These are phyloP conservation scores for Carterocephalus palaemon DNA, from an alignment of 2,888 invertebrate genomes.

Conservation along the genomic window DNA sequence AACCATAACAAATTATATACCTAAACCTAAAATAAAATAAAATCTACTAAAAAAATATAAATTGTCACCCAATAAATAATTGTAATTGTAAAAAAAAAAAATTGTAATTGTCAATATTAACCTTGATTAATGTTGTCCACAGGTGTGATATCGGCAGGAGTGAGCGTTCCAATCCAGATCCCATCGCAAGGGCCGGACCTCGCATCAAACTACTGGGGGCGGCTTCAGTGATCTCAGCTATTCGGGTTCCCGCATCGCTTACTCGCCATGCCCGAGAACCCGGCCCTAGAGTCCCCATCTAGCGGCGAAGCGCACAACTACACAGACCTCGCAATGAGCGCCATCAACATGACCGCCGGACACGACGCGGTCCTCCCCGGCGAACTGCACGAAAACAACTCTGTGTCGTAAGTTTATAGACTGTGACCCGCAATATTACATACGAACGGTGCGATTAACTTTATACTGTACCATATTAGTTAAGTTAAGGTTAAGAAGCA, in stretches of 20 bases:
- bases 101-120: too few relatives aligned
- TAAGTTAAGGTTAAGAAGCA: conserved; percentile 48
- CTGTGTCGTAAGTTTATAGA: conserved; percentile 52
- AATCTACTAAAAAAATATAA: too few relatives aligned
- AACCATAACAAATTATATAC: too few relatives aligned
- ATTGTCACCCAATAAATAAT: too few relatives aligned
- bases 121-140: too few relatives aligned
- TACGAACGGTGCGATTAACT: conserved; percentile 44
- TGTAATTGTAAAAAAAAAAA: too few relatives aligned
- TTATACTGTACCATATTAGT: conserved; percentile 30
- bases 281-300: conserved; percentile 72
- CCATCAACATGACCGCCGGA: conserved; percentile 76
- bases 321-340: conserved; percentile 70
- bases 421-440: conserved; percentile 26
- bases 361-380: conserved; percentile 71
- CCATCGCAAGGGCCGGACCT: conserved; percentile 90
- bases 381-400: conserved; percentile 63
- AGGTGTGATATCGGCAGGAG: conserved; percentile 96
- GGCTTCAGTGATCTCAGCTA: conserved; percentile 95
- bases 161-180: conserved; percentile 94
- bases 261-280: conserved; percentile 82
- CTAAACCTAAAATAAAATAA: too few relatives aligned
- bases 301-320: conserved; percentile 74
- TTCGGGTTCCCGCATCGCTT: conserved; percentile 91
- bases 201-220: conserved; percentile 91